phyloP scores from a whole-genome alignment of 1,140 invertebrate species.

The Scaptomyza graminum region DNA sequence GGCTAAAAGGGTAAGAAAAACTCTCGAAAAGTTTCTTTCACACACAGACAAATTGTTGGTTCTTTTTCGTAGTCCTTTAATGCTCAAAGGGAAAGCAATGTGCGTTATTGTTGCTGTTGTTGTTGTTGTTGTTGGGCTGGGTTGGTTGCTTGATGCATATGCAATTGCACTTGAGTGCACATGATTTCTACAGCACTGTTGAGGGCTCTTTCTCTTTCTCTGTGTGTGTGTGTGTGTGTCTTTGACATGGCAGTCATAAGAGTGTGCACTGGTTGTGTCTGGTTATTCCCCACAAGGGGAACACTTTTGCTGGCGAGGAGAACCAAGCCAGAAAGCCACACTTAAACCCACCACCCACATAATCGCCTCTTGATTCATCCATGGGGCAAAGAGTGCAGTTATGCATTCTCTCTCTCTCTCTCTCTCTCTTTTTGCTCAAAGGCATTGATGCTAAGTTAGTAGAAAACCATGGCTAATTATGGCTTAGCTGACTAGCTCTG shows the following conservation, averaged over 20 bases:
- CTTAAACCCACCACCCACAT: conserved; percentile 1
- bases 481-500: conserved; percentile 19
- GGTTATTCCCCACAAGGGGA: not conserved
- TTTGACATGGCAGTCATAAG: conserved; percentile 12
- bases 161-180: conserved; percentile 36
- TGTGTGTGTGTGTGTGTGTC: not conserved
- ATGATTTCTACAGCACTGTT: conserved; percentile 9
- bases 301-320: not conserved
- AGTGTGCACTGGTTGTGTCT: conserved; percentile 1
- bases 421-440: no score
- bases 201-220: not conserved
- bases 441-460: not conserved
- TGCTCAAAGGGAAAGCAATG: conserved; percentile 20
- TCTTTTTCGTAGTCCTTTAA: conserved; percentile 5
- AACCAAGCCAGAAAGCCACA: not conserved
- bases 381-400: not conserved
- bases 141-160: conserved; percentile 9
- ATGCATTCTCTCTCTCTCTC: not conserved
- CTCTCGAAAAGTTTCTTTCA: conserved; percentile 1
- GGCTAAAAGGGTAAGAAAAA: conserved; percentile 12
- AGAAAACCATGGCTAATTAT: conserved; percentile 27
- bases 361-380: conserved; percentile 17
- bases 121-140: not conserved
- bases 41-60: conserved; percentile 9
- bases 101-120: not conserved